Evolutionary conservation across 1,140 invertebrate genomes (phyloP), one percentile per base, ranked within the genome.

Genomic region (Magallana gigas): DNA sequence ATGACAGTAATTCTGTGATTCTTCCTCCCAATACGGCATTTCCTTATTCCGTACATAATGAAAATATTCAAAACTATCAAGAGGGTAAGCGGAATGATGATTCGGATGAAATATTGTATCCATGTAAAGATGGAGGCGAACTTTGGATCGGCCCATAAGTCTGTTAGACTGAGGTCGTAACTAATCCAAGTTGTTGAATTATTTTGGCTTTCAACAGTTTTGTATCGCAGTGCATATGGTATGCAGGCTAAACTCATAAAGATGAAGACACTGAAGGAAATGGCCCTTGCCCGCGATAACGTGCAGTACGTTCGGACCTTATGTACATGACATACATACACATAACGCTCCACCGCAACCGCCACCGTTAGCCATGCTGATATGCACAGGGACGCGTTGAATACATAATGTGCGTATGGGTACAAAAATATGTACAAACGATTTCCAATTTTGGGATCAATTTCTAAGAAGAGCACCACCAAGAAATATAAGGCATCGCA

Each of bases 261-360:
- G n/a, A 94, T 60, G 87, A 93, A 94, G 3, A 94, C 92, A 14
- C 88, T 71, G 11, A 89, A 83, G 48, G 89, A 91, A 9, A 93
- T 91, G 8, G 92, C 86, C 23, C 91, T 89, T 0, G 94, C 93
- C 5, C 90, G 88, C 3, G 87, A 81, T 9, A 93, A 90, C 0
- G 98, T 99, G 95, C 98, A 99, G 48, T 98, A 96, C 0, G 97
- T 97, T 87, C 97, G 96, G 0, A 98, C 98, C 87, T 96, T 96
- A 11, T 98, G 95, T 0, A 98, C 98, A 94, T 98, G 97, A 93
- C 98, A 99, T 0, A 99, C 98, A 1, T 98, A 98, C 59, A 99
- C 97, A 95, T 98, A 99, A 82, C 98, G 96, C 94, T 99, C 98
- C 89, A 99, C 96, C 0, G 98, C 99, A 12, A 99, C 98, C 2